These are phyloP conservation scores for Delphinus delphis DNA, from an alignment of 2,113 vertebrate species.

Conservation along the genomic window DNA sequence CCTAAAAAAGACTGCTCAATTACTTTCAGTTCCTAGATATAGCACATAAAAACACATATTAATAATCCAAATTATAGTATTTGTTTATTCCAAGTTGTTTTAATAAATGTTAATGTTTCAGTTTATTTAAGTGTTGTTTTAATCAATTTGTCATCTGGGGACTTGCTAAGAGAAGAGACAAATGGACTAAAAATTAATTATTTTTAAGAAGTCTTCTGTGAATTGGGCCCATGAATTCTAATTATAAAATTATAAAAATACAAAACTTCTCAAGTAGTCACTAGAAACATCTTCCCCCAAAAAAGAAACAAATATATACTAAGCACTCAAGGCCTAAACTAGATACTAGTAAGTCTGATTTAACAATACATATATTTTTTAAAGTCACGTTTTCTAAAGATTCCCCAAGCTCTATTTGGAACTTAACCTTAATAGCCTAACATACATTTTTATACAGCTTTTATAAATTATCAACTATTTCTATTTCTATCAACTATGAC, in stretches of 20 bases:
- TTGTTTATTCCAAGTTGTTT: not conserved
- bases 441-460: constrained; percentile 22
- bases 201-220: constrained; percentile 41
- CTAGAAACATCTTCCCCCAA: constrained; percentile 5
- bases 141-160: constrained; percentile 16
- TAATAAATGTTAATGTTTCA: not conserved
- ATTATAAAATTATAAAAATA: constrained; percentile 43
- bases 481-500: not conserved
- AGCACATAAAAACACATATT: not conserved
- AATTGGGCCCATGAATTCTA: constrained; percentile 22
- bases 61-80: constrained; percentile 27
- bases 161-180: constrained; percentile 42
- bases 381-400: constrained; percentile 38
- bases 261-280: not conserved
- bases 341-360: not conserved
- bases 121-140: constrained; percentile 39
- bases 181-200: not conserved
- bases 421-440: constrained; percentile 4
- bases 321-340: not conserved
- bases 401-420: not conserved
- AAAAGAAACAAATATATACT: not conserved
- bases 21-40: constrained; percentile 14
- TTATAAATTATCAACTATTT: constrained; percentile 52
- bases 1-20: not conserved
- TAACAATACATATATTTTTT: not conserved